phyloP scores from a whole-genome alignment of 2,797 vertebrate species.

The Botia almorhae region DNA sequence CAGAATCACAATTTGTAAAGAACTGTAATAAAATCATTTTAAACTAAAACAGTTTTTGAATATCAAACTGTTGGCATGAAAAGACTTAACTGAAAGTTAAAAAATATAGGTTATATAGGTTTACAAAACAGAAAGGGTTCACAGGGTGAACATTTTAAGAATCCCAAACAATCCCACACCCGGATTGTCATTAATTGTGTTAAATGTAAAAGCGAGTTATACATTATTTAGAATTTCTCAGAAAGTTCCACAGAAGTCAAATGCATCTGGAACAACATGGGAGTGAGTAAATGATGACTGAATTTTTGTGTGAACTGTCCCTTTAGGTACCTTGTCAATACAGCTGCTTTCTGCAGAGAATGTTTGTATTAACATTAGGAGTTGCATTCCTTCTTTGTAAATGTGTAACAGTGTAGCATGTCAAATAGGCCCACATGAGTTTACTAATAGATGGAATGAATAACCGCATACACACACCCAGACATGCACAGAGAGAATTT shows the following conservation, averaged over 20 bases:
- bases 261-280: background rate
- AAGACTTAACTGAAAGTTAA: no score
- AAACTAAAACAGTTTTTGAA: no score
- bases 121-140: no score
- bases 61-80: no score
- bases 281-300: background rate
- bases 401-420: slow-evolving; percentile 22
- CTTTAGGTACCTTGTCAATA: background rate
- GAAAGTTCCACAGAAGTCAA: background rate
- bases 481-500: background rate
- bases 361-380: background rate
- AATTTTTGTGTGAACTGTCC: background rate
- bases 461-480: slow-evolving; percentile 27
- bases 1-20: no score
- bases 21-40: no score
- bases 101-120: no score
- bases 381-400: slow-evolving; percentile 39
- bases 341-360: background rate
- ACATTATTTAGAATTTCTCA: no score
- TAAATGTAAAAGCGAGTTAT: background rate
- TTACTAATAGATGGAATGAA: slow-evolving; percentile 45
- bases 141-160: background rate
- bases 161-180: no score
- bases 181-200: background rate
- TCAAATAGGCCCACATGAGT: slow-evolving; percentile 29